A percentile compares a stretch with the other conserved stretches of the same genome.
Evolutionary conservation across 2,888 invertebrate species (phyloP).

Genomic region (Magallana nippona): DNA sequence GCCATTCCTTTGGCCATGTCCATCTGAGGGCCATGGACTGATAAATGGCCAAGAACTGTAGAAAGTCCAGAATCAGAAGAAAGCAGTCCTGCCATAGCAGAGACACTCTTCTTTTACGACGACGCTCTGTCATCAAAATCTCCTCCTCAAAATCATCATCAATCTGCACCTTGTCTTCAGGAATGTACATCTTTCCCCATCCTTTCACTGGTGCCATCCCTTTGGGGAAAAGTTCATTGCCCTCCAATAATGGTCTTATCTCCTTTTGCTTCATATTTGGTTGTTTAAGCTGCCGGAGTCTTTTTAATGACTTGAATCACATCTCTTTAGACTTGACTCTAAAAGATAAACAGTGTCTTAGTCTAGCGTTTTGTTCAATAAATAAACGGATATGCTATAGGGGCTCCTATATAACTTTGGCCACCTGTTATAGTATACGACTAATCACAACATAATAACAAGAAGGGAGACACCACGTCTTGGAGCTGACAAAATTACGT

Average conservation of each 20-base stretch:
- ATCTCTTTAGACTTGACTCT: not conserved
- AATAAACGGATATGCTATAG: too few relatives aligned
- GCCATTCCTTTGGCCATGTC: conserved; percentile 72
- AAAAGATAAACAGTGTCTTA: too few relatives aligned
- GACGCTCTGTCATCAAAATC: conserved; percentile 63
- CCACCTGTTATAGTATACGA: too few relatives aligned
- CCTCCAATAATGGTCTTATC: conserved; percentile 58
- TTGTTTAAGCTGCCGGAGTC: not conserved
- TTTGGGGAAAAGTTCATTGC: conserved; percentile 56
- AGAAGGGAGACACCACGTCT: too few relatives aligned
- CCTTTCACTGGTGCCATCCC: conserved; percentile 52
- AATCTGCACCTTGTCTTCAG: conserved; percentile 53
- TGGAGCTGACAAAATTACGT: too few relatives aligned
- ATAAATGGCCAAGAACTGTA: conserved; percentile 73
- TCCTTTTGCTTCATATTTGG: conserved; percentile 53
- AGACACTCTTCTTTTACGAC: conserved; percentile 67
- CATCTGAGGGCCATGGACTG: conserved; percentile 76
- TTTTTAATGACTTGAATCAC: not conserved
- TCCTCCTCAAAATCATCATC: conserved; percentile 67
- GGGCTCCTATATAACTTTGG: too few relatives aligned
- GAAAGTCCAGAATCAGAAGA: conserved; percentile 67
- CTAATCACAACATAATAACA: too few relatives aligned
- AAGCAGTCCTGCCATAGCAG: conserved; percentile 68
- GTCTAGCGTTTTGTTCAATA: too few relatives aligned
- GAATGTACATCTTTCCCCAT: conserved; percentile 50